Evolutionary conservation across 2,888 invertebrate genomes (phyloP).

Genomic region (Myathropa florea): DNA sequence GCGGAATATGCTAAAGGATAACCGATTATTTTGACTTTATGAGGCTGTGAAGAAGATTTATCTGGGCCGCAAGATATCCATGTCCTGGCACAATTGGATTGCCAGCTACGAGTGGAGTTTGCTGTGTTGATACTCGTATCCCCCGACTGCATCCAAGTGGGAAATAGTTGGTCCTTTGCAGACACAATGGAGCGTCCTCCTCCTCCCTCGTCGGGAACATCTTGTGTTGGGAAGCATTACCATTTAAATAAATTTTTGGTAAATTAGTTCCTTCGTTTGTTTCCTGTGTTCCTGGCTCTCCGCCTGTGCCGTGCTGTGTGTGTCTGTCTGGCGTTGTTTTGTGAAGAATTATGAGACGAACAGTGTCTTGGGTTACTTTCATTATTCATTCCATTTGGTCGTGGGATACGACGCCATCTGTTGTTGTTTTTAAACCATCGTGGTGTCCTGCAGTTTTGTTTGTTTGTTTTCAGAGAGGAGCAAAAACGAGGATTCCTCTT

Average conservation of each 20-base stretch:
- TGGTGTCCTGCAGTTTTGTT: neutral
- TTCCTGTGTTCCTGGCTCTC: constrained; percentile 30
- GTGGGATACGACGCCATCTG: constrained; percentile 56
- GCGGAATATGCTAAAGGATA: constrained; percentile 44
- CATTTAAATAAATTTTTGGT: constrained; percentile 58
- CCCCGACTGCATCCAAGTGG: neutral
- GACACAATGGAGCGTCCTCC: neutral
- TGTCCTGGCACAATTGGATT: constrained; percentile 49
- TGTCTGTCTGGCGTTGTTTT: constrained; percentile 11
- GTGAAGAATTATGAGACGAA: constrained; percentile 46
- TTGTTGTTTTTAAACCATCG: constrained; percentile 44
- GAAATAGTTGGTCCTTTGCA: neutral
- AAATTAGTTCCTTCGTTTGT: constrained; percentile 63
- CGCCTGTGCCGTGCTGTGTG: neutral
- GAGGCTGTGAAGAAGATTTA: constrained; percentile 53
- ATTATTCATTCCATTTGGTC: constrained; percentile 37
- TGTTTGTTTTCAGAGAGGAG: neutral
- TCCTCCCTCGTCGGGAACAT: neutral
- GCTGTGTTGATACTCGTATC: neutral
- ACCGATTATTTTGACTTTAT: constrained; percentile 66
- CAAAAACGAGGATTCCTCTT: neutral
- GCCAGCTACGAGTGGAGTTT: no score
- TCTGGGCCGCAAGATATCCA: constrained; percentile 10
- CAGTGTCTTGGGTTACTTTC: constrained; percentile 42
- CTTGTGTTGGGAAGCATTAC: constrained; percentile 25